Evolutionary conservation across 2,797 vertebrate genomes (phyloP).

Genomic region (Catharus ustulatus): DNA sequence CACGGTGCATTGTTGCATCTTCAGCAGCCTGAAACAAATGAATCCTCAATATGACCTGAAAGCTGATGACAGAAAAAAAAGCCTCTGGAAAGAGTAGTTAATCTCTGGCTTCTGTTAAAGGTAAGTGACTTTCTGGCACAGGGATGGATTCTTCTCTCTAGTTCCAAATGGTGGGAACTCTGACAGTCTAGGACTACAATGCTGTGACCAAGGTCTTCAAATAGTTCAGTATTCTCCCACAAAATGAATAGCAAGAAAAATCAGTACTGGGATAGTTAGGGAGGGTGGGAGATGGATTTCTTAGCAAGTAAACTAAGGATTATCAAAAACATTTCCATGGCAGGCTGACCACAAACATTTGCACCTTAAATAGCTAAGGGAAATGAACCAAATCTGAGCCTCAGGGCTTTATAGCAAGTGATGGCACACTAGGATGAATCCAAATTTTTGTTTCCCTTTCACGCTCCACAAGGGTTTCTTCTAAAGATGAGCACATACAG

Average conservation of each 20-base stretch:
- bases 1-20: background rate
- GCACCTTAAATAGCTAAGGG: background rate
- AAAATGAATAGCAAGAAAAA: background rate
- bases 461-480: background rate
- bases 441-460: background rate
- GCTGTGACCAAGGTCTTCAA: background rate
- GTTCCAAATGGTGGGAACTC: background rate
- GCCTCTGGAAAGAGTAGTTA: background rate
- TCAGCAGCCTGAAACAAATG: conserved; percentile 31
- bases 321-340: background rate
- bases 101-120: background rate
- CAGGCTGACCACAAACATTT: background rate
- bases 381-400: background rate
- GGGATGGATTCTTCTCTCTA: background rate
- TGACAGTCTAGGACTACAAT: background rate
- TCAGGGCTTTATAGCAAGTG: background rate
- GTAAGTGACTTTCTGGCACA: background rate
- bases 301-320: background rate
- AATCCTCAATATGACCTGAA: background rate
- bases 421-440: background rate
- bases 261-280: background rate
- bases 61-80: background rate
- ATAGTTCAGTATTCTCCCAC: background rate
- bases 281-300: background rate
- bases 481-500: background rate